Evolutionary conservation across 2,888 invertebrate species (phyloP).

Genomic region (Cordilura impudica): DNA sequence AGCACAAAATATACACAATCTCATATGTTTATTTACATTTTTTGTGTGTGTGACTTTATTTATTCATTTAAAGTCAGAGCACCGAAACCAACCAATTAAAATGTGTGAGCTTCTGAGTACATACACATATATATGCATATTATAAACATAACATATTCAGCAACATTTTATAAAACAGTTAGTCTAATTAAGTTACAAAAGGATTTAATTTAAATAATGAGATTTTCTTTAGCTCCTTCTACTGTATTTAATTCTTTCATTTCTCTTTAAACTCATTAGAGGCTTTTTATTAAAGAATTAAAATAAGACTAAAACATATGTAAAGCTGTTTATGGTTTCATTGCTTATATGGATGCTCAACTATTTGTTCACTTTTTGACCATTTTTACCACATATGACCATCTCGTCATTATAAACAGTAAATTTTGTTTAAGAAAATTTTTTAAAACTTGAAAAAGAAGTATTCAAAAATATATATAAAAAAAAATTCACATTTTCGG

Average conservation of each 20-base stretch:
- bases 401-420: no score
- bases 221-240: background rate
- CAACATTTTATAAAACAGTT: slow-evolving; percentile 25
- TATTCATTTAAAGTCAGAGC: slow-evolving; percentile 10
- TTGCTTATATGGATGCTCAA: background rate
- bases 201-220: slow-evolving; percentile 20
- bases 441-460: no score
- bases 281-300: background rate
- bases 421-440: no score
- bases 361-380: background rate
- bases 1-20: background rate
- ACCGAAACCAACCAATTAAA: background rate
- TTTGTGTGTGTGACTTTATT: background rate
- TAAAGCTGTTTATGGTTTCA: background rate
- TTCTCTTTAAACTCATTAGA: background rate
- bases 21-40: background rate
- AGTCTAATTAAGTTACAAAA: slow-evolving; percentile 25
- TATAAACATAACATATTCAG: background rate
- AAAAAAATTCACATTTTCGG: no score
- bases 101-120: background rate
- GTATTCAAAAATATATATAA: no score
- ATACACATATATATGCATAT: background rate
- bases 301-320: background rate
- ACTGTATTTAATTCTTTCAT: background rate
- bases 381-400: no score